phyloP scores from a whole-genome alignment of 1,140 invertebrate species.

The Eupeodes corollae region DNA sequence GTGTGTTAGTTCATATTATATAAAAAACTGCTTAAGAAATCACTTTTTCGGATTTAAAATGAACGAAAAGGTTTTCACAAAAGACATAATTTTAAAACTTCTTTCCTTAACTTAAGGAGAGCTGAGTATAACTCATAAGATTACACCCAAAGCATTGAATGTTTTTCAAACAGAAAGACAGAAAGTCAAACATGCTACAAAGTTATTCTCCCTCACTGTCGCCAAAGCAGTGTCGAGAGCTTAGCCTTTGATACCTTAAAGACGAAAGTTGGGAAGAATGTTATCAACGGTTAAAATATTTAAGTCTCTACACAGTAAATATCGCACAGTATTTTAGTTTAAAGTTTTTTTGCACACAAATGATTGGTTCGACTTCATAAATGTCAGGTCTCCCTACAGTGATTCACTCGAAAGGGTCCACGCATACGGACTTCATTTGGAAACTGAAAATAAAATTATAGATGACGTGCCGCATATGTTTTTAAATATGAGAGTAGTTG shows the following conservation, averaged over 20 bases:
- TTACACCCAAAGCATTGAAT: slow-evolving; percentile 1
- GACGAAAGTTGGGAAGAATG: too few relatives aligned
- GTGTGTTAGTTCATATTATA: not conserved
- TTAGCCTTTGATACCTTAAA: not conserved
- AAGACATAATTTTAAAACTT: slow-evolving; percentile 4
- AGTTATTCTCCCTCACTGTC: too few relatives aligned
- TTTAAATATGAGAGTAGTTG: slow-evolving; percentile 2
- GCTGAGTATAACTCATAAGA: slow-evolving; percentile 2
- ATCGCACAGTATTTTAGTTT: too few relatives aligned
- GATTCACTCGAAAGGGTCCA: slow-evolving; percentile 1
- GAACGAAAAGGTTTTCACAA: not conserved
- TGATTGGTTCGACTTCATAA: not conserved
- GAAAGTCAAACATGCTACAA: too few relatives aligned
- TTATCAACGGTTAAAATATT: not conserved
- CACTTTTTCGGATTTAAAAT: slow-evolving; percentile 7
- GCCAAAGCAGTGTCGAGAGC: not conserved
- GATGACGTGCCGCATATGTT: slow-evolving; percentile 5
- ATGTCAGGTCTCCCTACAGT: not conserved
- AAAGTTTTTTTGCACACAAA: too few relatives aligned
- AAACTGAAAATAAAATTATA: slow-evolving; percentile 7
- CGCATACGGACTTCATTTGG: slow-evolving; percentile 5
- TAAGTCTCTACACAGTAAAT: not conserved
- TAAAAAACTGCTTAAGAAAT: slow-evolving; percentile 3
- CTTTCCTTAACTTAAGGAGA: not conserved
- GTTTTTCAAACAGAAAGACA: too few relatives aligned